A percentile compares a stretch with the other conserved stretches of the same genome.
phyloP scores from a whole-genome alignment of 2,113 vertebrate species.

The Peromyscus californicus region DNA sequence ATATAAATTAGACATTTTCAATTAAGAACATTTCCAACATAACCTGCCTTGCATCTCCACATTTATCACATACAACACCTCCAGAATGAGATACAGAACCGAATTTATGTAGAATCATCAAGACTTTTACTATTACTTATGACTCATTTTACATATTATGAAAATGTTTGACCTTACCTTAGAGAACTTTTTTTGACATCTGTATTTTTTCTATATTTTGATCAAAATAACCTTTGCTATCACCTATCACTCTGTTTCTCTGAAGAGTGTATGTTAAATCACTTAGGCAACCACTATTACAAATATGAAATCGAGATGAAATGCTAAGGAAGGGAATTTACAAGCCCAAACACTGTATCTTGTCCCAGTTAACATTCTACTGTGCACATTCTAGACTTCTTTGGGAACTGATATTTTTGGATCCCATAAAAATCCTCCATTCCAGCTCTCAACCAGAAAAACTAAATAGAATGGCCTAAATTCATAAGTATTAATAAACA shows the following conservation, averaged over 20 bases:
- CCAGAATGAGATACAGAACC: not conserved
- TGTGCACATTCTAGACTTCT: not conserved
- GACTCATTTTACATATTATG: slow-evolving; percentile 4
- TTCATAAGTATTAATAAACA: not conserved
- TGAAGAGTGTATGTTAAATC: not conserved
- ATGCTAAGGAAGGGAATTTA: slow-evolving; percentile 38
- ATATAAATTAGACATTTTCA: not conserved
- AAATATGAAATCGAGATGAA: not conserved
- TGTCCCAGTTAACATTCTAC: not conserved
- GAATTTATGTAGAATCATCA: not conserved
- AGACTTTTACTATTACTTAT: not conserved
- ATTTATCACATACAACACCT: not conserved
- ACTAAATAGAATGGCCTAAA: not conserved
- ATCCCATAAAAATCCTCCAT: not conserved
- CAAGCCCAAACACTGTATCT: not conserved
- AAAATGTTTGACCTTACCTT: slow-evolving; percentile 40
- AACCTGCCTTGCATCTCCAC: not conserved
- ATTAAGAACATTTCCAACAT: not conserved
- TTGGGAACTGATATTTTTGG: not conserved
- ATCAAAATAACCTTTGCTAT: not conserved
- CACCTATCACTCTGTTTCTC: slow-evolving; percentile 17
- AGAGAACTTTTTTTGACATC: not conserved
- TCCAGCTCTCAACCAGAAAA: slow-evolving; percentile 11
- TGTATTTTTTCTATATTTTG: slow-evolving; percentile 7
- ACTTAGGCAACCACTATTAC: not conserved